phyloP scores from a whole-genome alignment of 2,113 vertebrate genomes.

The Microtus oregoni region DNA sequence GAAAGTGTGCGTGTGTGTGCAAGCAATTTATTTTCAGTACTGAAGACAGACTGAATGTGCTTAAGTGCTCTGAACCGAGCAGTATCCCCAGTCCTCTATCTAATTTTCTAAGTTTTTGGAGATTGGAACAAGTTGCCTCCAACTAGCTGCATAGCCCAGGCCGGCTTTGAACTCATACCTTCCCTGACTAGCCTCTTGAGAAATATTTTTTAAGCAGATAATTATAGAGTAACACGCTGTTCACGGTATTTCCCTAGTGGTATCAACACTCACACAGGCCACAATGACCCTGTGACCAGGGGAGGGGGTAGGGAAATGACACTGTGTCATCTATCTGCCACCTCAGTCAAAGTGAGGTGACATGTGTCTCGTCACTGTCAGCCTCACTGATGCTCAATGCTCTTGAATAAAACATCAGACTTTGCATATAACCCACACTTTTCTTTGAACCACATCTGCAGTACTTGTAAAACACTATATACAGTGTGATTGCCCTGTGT shows the following conservation, averaged over 20 bases:
- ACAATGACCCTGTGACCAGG: background rate
- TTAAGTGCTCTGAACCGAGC: too few species aligned
- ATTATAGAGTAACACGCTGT: background rate
- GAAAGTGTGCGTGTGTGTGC: background rate
- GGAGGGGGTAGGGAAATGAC: fast-evolving
- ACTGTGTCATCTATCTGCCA: background rate
- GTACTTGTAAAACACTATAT: background rate
- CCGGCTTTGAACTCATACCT: background rate
- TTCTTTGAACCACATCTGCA: background rate
- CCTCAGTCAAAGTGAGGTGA: background rate
- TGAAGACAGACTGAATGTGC: too few species aligned
- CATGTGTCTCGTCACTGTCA: background rate
- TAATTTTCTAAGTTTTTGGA: background rate
- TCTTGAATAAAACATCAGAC: background rate
- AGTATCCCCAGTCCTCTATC: too few species aligned
- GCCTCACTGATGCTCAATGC: background rate
- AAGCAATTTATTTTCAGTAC: background rate
- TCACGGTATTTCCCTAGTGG: background rate
- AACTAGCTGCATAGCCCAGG: background rate
- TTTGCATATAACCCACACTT: background rate
- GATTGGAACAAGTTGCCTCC: background rate
- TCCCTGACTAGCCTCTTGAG: background rate
- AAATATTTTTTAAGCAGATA: background rate
- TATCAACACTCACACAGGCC: background rate
- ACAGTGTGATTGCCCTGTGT: background rate